Conservation (phyloP, 2,797 vertebrate species). For the Oophaga sylvatica region DNA sequence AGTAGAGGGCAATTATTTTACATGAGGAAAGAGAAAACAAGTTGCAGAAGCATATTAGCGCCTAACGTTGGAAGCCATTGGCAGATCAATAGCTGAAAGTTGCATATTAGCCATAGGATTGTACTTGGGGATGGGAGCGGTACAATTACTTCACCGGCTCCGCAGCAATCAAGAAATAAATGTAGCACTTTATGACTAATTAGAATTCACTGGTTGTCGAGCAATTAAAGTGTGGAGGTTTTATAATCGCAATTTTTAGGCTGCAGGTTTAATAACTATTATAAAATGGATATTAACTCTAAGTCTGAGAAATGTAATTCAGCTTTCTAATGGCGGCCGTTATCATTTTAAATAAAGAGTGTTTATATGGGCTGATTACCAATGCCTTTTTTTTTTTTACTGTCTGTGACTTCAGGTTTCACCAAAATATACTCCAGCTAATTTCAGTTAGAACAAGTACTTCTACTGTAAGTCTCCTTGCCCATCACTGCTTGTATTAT, state of each 20-base stretch:
- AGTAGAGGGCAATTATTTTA: conserved; percentile 28
- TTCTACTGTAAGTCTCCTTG: too few relatives aligned
- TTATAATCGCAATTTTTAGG: conserved; percentile 58
- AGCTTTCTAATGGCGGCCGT: conserved; percentile 38
- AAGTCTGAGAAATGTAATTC: conserved; percentile 47
- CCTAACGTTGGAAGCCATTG: conserved; percentile 25
- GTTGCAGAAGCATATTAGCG: conserved; percentile 16
- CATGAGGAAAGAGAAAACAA: conserved; percentile 18
- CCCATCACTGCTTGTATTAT: not conserved
- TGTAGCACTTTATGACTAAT: conserved; percentile 61
- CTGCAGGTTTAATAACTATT: conserved; percentile 59
- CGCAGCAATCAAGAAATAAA: conserved; percentile 59
- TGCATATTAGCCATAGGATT: not conserved
- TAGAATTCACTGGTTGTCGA: conserved; percentile 60
- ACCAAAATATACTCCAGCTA: not conserved
- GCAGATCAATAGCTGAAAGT: conserved; percentile 50
- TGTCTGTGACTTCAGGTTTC: conserved; percentile 21
- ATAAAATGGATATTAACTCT: conserved; percentile 62
- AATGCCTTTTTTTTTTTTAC: conserved; percentile 4
- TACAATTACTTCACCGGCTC: conserved; percentile 23
- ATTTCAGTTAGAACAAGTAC: too few relatives aligned
- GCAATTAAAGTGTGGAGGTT: conserved; percentile 58
- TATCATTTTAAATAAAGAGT: conserved; percentile 41
- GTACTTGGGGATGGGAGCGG: not conserved
- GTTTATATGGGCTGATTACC: conserved; percentile 35